phyloP scores from a whole-genome alignment of 2,888 invertebrate species.

The Stratiomys singularior region DNA sequence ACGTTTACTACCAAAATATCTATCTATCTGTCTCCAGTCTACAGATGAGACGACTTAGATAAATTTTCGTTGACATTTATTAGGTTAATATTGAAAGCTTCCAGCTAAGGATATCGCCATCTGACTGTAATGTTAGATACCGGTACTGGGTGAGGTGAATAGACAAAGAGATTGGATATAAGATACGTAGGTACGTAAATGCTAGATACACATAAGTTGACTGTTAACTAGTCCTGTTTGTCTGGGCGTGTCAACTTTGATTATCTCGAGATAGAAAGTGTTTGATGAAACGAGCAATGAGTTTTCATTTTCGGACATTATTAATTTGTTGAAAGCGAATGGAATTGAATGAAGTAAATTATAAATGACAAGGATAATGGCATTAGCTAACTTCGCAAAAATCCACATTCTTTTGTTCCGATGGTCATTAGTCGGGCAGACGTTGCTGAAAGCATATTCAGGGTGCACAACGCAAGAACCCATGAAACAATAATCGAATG shows the following conservation, averaged over 20 bases:
- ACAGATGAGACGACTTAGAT: constrained; percentile 24
- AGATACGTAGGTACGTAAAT: too few relatives aligned
- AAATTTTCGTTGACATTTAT: constrained; percentile 45
- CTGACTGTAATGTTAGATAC: background rate
- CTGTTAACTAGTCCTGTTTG: constrained; percentile 8
- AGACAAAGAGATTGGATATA: too few relatives aligned
- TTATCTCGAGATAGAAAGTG: constrained; percentile 3
- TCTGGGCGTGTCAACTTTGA: constrained; percentile 27
- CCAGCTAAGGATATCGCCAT: constrained; percentile 17
- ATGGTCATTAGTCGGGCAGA: too few relatives aligned
- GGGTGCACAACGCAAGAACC: too few relatives aligned
- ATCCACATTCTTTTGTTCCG: too few relatives aligned
- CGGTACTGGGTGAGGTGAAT: background rate
- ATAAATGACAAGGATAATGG: too few relatives aligned
- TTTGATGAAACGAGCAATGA: background rate
- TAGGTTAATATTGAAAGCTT: constrained; percentile 44
- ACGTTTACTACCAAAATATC: constrained; percentile 17
- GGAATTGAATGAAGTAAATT: too few relatives aligned
- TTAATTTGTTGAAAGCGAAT: constrained; percentile 18
- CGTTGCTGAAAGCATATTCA: too few relatives aligned
- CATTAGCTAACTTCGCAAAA: too few relatives aligned
- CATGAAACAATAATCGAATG: too few relatives aligned
- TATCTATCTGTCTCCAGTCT: constrained; percentile 31
- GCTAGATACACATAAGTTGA: constrained; percentile 9
- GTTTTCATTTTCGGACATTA: constrained; percentile 26